These are phyloP conservation scores for Cuculus canorus DNA, from an alignment of 2,797 vertebrate species.

Conservation along the genomic window DNA sequence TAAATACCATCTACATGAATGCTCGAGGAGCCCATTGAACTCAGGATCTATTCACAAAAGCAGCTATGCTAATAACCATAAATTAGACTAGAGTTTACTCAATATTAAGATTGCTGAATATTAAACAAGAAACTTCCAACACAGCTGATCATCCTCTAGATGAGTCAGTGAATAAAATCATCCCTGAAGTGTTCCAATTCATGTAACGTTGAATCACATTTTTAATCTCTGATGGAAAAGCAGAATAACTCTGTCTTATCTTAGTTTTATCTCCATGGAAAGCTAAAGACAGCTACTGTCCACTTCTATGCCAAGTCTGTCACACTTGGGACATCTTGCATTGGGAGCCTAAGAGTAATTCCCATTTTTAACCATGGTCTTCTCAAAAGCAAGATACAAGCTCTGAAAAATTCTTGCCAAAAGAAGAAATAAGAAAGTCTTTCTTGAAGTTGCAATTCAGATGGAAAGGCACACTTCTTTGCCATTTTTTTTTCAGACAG, in stretches of 20 bases:
- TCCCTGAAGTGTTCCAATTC: constrained; percentile 4
- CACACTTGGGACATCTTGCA: not conserved
- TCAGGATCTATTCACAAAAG: not conserved
- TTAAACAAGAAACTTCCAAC: constrained; percentile 19
- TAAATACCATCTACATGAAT: not conserved
- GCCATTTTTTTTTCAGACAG: not conserved
- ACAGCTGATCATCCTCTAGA: not conserved
- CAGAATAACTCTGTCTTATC: constrained; percentile 22
- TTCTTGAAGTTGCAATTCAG: not conserved
- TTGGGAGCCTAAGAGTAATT: not conserved
- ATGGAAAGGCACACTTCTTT: not conserved
- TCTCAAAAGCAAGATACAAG: not conserved
- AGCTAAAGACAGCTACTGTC: constrained; percentile 32
- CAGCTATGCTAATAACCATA: not conserved
- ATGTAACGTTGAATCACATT: constrained; percentile 8
- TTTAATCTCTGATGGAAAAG: constrained; percentile 40
- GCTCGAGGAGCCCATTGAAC: not conserved
- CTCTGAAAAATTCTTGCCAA: not conserved
- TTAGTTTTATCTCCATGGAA: constrained; percentile 7
- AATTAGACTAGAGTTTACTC: not conserved
- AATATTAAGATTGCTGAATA: not conserved
- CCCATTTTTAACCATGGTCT: not conserved
- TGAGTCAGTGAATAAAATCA: not conserved
- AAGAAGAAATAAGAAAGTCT: not conserved
- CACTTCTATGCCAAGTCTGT: not conserved